Base-by-base conservation (phyloP, 2,888 invertebrate genomes). In the Ophraella communa region DNA sequence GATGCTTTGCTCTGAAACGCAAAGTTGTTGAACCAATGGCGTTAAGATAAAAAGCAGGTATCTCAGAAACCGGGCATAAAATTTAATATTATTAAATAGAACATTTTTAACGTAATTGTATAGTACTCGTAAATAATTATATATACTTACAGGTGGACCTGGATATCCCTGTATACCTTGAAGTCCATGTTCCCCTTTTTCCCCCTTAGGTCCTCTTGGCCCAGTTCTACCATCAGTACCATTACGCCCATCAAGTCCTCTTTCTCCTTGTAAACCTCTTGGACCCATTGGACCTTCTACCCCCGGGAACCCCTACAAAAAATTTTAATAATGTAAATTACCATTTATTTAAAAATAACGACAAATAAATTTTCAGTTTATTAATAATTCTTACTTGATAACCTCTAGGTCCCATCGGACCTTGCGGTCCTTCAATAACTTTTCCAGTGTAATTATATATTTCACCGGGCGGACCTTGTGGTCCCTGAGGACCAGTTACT, bases 141-240 rank as follows among this genome's bases (percentile, higher is more conserved):
- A 17, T 27, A 8, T 1, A 30, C 55, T 66, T 21, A 65, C 69
- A 5, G 64, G 54, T 44, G 56, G 54, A 45, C 76, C 77, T 44
- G 64, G 45, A 54, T 39, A 64, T 39, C 64, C 64, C 27, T 30
- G 45, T 51, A 54, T 59, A 3, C 71, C 71, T 17, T 70, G 64
- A 14, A 52, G n/a, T 5, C 78, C 78, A 7, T 56, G 30, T 62
- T 74, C 79, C 72, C 85, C 86, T 75, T 73, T 70, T 23, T 75
- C 74, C 2, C 75, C 65, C 39, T 54, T 65, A 5, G 23, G 42
- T 33, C 65, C 65, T n/a, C 39, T 18, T 5, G 3, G 21, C 42
- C 65, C 65, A 42, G 39, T 27, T 20, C 52, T 27, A 10, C 65
- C 65, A 57, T 65, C 61, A 4, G 23, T 33, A 30, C 60, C 64